A percentile compares a stretch with the other conserved stretches of the same genome.
Evolutionary conservation across 2,797 vertebrate species (phyloP).

Genomic region (Brotula barbata): DNA sequence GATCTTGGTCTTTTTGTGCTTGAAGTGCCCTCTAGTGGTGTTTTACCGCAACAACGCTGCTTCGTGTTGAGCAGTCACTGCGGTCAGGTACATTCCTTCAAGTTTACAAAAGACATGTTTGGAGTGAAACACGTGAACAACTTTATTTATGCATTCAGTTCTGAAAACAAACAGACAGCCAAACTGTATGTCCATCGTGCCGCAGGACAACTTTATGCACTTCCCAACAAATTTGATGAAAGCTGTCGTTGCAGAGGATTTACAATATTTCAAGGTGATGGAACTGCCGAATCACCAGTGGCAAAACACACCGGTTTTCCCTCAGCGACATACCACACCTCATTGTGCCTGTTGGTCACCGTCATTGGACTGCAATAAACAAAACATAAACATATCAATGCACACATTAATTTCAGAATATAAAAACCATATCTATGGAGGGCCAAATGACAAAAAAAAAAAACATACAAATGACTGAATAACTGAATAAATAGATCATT

Average conservation of each 20-base stretch:
- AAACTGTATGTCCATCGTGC: too few species aligned
- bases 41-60: neutral
- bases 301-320: slow-evolving; percentile 59
- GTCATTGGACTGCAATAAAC: slow-evolving; percentile 73
- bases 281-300: neutral
- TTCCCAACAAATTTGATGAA: neutral
- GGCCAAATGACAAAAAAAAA: too few species aligned
- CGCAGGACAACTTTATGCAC: too few species aligned
- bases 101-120: neutral
- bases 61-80: slow-evolving; percentile 1
- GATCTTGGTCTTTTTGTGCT: too few species aligned
- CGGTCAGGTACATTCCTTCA: slow-evolving; percentile 55
- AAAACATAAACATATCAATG: slow-evolving; percentile 5
- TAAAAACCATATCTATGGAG: neutral
- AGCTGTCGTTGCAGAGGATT: neutral
- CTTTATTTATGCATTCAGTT: neutral
- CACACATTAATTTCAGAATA: slow-evolving; percentile 4
- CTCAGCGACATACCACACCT: slow-evolving; percentile 72
- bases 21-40: too few species aligned
- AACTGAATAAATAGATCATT: too few species aligned
- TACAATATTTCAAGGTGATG: neutral
- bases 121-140: neutral
- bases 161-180: neutral
- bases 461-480: too few species aligned
- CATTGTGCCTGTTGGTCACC: slow-evolving; percentile 71